Conservation (phyloP, 2,888 invertebrate species). For the Clostera curtula region DNA sequence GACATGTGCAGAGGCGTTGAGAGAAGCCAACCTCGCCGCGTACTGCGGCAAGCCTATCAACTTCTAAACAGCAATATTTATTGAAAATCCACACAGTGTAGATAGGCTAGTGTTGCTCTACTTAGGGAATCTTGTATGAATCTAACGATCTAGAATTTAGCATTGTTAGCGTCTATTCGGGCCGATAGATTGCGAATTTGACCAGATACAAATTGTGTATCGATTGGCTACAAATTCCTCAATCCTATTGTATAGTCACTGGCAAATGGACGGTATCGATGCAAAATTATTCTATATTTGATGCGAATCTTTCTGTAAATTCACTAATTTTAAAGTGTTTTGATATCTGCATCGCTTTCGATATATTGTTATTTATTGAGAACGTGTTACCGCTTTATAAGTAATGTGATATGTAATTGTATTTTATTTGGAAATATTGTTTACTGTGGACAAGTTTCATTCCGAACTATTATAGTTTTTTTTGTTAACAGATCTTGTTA, state of each 20-base stretch:
- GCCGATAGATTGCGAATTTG: too few species aligned
- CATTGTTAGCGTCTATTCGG: slow-evolving; percentile 11
- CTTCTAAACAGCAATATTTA: slow-evolving; percentile 76
- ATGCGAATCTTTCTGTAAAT: slow-evolving; percentile 5
- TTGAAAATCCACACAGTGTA: slow-evolving; percentile 28
- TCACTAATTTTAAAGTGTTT: slow-evolving; percentile 12
- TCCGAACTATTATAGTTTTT: slow-evolving; percentile 33
- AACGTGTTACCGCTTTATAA: slow-evolving; percentile 16
- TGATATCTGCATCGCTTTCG: slow-evolving; percentile 8
- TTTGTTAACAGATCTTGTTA: slow-evolving; percentile 21
- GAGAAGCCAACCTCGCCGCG: slow-evolving; percentile 97
- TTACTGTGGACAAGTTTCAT: slow-evolving; percentile 35
- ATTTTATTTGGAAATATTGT: slow-evolving; percentile 24
- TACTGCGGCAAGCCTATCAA: slow-evolving; percentile 98
- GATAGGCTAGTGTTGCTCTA: slow-evolving; percentile 28
- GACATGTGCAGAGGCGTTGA: slow-evolving; percentile 97
- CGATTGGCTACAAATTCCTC: too few species aligned
- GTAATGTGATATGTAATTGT: slow-evolving; percentile 32
- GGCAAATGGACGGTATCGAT: too few species aligned
- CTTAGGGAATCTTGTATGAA: slow-evolving; percentile 60
- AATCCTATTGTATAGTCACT: too few species aligned
- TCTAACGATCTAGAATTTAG: slow-evolving; percentile 38
- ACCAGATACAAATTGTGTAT: too few species aligned
- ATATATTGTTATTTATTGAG: slow-evolving; percentile 19
- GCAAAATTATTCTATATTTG: too few species aligned